Evolutionary conservation across 2,888 invertebrate genomes (phyloP), one percentile per base, ranked within the genome.

Genomic region (Dryococelus australis): DNA sequence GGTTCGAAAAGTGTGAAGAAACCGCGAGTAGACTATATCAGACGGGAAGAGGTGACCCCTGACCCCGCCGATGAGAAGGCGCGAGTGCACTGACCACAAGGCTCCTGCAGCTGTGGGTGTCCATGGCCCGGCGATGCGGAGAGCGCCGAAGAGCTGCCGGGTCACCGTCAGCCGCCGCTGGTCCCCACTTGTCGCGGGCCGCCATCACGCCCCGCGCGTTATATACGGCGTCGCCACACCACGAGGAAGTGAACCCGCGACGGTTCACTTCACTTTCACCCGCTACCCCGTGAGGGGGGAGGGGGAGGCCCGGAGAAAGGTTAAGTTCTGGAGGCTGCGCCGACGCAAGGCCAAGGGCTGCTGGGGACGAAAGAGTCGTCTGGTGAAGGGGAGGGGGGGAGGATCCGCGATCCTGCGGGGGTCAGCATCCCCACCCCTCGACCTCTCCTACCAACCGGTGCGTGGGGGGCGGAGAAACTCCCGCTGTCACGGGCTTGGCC

Each of bases 11-110:
- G 35, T 35, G 35, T 35, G 35, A 35, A 35, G 35, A 35, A 35
- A 35, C 35, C 35, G 35, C 35, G 35, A 35, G 35, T 35, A 35
- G 35, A 35, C 35, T 35, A 35, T 35, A 3, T 1, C 35, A 35
- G 35, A 35, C 35, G 35, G 35, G 47, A 47, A 47, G 47, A 2
- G 47, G 47, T 47, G 8, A 16, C 16, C 16, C 47, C 12, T 8
- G 47, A 47, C 10, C 47, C 16, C 47, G 47, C 47, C 9, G 47
- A 47, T 16, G n/a, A 65, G 65, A 65, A n/a, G 65, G 24, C 65
- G 6, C 51, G 24, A 20, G 65, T 20, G 10, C 86, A 88, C 88
- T 88, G 86, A 88, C 88, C 88, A 88, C 88, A 88, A 88, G 88
- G 87, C 88, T 88, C 87, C 87, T 87, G 88, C 84, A 87, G 88